Evolutionary conservation across 2,888 invertebrate species (phyloP).

Genomic region (Drosophila diplacantha): DNA sequence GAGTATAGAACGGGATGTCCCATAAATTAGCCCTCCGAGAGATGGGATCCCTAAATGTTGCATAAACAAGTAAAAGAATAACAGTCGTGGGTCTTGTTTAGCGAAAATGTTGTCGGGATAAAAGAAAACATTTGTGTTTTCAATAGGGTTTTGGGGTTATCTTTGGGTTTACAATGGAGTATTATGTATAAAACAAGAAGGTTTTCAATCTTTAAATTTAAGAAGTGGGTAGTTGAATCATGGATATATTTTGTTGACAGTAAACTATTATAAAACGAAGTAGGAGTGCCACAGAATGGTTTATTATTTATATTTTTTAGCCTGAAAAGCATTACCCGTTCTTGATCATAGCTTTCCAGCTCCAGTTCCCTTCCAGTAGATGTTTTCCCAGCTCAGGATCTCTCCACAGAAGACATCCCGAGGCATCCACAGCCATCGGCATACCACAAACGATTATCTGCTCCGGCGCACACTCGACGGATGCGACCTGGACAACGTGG

Average conservation of each 20-base stretch:
- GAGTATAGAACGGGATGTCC: conserved; percentile 3
- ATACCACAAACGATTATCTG: conserved; percentile 74
- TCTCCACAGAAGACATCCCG: too few relatives aligned
- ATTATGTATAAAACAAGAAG: too few relatives aligned
- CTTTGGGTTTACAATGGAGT: background rate
- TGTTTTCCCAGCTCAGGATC: conserved; percentile 26
- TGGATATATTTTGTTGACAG: background rate
- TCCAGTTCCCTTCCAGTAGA: background rate
- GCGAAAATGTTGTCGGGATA: background rate
- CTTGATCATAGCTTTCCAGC: background rate
- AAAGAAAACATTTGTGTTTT: conserved; percentile 8
- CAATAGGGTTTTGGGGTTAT: background rate
- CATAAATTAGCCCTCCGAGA: conserved; percentile 4
- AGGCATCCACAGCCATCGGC: conserved; percentile 59
- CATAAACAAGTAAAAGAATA: conserved; percentile 9
- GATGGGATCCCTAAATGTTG: conserved; percentile 18
- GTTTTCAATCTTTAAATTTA: background rate
- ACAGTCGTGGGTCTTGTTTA: background rate
- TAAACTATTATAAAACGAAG: background rate
- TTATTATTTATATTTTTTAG: background rate
- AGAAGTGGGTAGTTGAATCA: background rate
- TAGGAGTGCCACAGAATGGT: background rate
- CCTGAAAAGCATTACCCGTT: too few relatives aligned
- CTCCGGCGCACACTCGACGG: conserved; percentile 65
- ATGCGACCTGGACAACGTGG: conserved; percentile 30